These are phyloP conservation scores for Rhinichthys klamathensis DNA, from an alignment of 2,113 vertebrate species.

Conservation along the genomic window DNA sequence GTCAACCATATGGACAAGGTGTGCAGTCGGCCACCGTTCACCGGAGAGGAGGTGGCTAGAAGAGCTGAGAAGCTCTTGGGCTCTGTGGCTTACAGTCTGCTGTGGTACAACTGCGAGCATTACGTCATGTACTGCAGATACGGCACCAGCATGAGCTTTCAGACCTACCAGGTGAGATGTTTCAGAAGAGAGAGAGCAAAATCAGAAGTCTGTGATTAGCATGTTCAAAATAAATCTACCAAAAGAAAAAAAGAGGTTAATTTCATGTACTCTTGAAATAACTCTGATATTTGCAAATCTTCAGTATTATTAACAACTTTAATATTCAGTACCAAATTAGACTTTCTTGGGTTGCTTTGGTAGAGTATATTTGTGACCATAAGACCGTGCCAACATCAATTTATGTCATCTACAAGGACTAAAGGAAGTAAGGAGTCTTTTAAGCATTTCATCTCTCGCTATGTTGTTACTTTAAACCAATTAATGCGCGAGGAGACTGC, in stretches of 20 bases:
- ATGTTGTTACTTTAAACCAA: not conserved
- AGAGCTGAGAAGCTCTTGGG: constrained; percentile 89
- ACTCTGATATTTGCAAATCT: not conserved
- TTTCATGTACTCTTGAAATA: not conserved
- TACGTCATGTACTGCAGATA: constrained; percentile 97
- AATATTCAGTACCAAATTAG: not conserved
- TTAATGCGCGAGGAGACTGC: not conserved
- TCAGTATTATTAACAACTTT: not conserved
- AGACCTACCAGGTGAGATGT: constrained; percentile 87
- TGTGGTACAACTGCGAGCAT: constrained; percentile 99
- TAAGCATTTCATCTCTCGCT: not conserved
- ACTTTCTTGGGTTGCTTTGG: not conserved
- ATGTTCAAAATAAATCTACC: not conserved
- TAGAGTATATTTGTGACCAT: not conserved
- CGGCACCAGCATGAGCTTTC: constrained; percentile 86
- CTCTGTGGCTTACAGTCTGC: constrained; percentile 84
- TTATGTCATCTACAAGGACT: not conserved
- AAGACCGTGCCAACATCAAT: not conserved
- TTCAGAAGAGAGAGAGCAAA: not conserved
- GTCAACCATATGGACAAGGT: constrained; percentile 88
- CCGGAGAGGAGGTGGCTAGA: constrained; percentile 83
- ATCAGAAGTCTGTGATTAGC: not conserved
- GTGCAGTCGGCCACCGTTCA: constrained; percentile 79
- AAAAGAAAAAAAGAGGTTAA: not conserved
- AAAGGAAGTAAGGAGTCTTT: not conserved